Conservation (phyloP, 2,888 invertebrate species). For the Drosophila leonis region DNA sequence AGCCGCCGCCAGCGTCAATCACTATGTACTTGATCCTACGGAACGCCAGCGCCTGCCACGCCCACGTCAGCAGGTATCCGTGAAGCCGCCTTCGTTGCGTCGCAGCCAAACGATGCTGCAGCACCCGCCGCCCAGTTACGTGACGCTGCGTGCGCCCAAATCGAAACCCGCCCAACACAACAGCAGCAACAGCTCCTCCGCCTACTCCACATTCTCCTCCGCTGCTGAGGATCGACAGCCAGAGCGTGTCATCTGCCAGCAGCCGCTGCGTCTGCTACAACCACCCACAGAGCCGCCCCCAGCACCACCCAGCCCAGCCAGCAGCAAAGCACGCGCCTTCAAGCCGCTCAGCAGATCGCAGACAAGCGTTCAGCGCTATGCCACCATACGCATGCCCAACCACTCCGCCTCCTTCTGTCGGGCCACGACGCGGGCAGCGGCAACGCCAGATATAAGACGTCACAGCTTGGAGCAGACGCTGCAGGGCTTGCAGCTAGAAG, state of each 20-base stretch:
- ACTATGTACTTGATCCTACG: conserved; percentile 82
- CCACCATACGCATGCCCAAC: conserved; percentile 71
- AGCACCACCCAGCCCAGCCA: conserved; percentile 58
- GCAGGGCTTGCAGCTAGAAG: conserved; percentile 51
- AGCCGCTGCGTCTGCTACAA: conserved; percentile 70
- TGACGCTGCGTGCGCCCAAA: conserved; percentile 52
- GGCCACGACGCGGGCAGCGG: conserved; percentile 4
- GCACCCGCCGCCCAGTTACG: conserved; percentile 57
- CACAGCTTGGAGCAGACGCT: conserved; percentile 55
- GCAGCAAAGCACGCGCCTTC: conserved; percentile 30
- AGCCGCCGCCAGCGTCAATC: conserved; percentile 57
- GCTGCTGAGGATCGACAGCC: conserved; percentile 43
- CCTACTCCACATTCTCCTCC: conserved; percentile 67
- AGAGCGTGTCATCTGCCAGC: conserved; percentile 76
- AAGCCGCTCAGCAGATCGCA: conserved; percentile 63
- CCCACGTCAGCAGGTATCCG: conserved; percentile 82
- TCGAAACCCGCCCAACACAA: conserved; percentile 38
- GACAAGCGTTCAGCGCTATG: conserved; percentile 61
- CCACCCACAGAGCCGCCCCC: conserved; percentile 72
- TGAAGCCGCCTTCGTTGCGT: conserved; percentile 78
- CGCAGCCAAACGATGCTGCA: conserved; percentile 84
- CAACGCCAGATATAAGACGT: conserved; percentile 13
- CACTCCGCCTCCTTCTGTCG: conserved; percentile 80
- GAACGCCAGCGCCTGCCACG: conserved; percentile 74
- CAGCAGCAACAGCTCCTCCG: conserved; percentile 57